Base-by-base conservation (phyloP, 2,888 invertebrate species). In the Miltochrista miniata region DNA sequence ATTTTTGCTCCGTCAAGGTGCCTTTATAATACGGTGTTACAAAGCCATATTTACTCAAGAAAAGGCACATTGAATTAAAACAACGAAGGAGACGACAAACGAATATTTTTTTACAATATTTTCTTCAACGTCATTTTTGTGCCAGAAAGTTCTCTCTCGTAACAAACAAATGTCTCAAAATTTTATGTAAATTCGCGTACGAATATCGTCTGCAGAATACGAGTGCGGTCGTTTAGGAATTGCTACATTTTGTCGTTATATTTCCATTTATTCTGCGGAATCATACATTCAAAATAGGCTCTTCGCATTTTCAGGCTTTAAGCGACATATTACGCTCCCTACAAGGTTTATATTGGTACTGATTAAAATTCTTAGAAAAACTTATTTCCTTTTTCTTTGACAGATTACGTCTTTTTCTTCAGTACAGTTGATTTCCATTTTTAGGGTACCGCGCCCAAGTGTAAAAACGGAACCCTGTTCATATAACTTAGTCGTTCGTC, bases 1-100 rank as follows among this genome's bases (percentile, higher is more conserved):
- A 64, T 59, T 64, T 64, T 59, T 56, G 68, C 68, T 64, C 56
- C 56, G 53, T 61, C 48, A 49, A 48, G 56, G 45, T 55, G 51
- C 59, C 45, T 56, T 68, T 46, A 61, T 52, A 55, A 64, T 31
- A 31, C 31, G 11, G 11, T 31, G 31, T 31, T 31, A 31, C 8
- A 8, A 31, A 31, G 31, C 31, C 8, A 31, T 24, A 31, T 31
- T 8, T 5, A 33, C 45, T 2, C 7, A 38, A 18, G 2, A 18
- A 5, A 38, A n/a, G 8, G 10, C 31, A 31, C 8, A 9, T 15
- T 38, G 18, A 15, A 29, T 41, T 24, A 30, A 13, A 13, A 30
- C 5, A 7, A 38, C 18, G 3, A 24, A 4, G 5, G 18, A 24
- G 18, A 24, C n/a, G n/a, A n/a, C n/a, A n/a, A n/a, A n/a, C n/a